A percentile compares a stretch with the other conserved stretches of the same genome.
These are phyloP conservation scores for Phymanthus crucifer DNA, from an alignment of 92 coral and sea anemone species.

Conservation along the genomic window DNA sequence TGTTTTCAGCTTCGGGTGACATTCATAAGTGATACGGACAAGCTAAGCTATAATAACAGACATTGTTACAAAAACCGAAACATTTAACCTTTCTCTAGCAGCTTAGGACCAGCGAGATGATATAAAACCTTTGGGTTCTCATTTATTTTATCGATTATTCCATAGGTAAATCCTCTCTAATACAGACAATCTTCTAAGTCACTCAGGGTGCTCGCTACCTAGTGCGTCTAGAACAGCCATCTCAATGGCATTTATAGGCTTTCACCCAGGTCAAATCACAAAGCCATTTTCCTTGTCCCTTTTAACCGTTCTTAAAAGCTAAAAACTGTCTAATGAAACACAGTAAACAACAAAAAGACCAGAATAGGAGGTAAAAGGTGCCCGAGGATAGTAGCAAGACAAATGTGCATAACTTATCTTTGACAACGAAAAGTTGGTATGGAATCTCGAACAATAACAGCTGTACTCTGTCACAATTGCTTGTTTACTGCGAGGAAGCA, in stretches of 20 bases:
- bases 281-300: neutral
- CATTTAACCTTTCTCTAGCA: conserved; percentile 21
- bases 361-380: neutral
- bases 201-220: neutral
- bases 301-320: neutral
- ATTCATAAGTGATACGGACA: conserved; percentile 5
- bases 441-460: conserved; percentile 12
- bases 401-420: neutral
- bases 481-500: conserved; percentile 34
- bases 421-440: neutral
- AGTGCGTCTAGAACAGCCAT: conserved; percentile 3
- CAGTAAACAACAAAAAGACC: neutral
- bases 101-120: conserved; percentile 9
- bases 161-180: conserved; percentile 17
- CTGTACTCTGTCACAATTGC: conserved; percentile 12
- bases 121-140: neutral
- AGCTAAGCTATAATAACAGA: conserved; percentile 31
- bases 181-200: conserved; percentile 16
- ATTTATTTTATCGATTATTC: conserved; percentile 1
- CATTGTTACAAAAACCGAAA: conserved; percentile 16
- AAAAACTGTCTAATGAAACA: neutral
- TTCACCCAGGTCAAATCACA: neutral
- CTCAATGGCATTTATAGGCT: neutral
- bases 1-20: conserved; percentile 26
- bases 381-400: neutral